Evolutionary conservation across 2,888 invertebrate species (phyloP), one percentile per base, ranked within the genome.

Genomic region (Euphydryas editha): DNA sequence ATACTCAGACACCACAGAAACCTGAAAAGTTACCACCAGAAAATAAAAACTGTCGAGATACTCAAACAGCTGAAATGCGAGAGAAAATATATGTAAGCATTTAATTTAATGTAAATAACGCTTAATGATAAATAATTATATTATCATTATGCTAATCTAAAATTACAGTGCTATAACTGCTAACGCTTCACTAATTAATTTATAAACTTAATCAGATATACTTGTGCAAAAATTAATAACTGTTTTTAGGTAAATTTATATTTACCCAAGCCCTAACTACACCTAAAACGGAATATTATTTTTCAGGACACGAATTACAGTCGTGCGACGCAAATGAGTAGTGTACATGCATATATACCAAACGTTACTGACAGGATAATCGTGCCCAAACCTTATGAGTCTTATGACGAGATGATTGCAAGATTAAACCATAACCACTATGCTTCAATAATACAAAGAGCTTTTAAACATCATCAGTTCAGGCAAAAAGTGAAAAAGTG

Each of bases 1-100:
- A 94, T 71, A 95, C 96, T 0, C 98, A 98, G 90, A 98, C 98
- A 5, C 95, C 94, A 0, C 95, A 95, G 47, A 93, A 92, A 59
- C 83, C 87, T 3, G 93, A 90, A 69, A 94, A 92, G 75, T 73
- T 94, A 47, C 92, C 93, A 0, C 86, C 92, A 0, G 90, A 93
- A 66, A 84, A 84, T 72, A 94, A 93, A 78, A 93, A 84, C 62
- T 94, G 93, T 71, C 88, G 95, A 72, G 95, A 95, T 69, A 94
- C 95, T 0, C 97, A 97, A 84, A 96, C 96, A 21, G 93, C 92
- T 59, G 86, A 91, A 72, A 90, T 93, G 72, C 90, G 92, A 62
- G 90, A 94, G 72, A 92, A 86, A 77, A 76, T 85, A 68, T 84
- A 88, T 73, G 94, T 93, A 80, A 81, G 90, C 55, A 46, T n/a